Percentiles rank a stretch among this genome's conserved stretches.
phyloP scores from a whole-genome alignment of 2,797 vertebrate species.

The Darevskia mixta region DNA sequence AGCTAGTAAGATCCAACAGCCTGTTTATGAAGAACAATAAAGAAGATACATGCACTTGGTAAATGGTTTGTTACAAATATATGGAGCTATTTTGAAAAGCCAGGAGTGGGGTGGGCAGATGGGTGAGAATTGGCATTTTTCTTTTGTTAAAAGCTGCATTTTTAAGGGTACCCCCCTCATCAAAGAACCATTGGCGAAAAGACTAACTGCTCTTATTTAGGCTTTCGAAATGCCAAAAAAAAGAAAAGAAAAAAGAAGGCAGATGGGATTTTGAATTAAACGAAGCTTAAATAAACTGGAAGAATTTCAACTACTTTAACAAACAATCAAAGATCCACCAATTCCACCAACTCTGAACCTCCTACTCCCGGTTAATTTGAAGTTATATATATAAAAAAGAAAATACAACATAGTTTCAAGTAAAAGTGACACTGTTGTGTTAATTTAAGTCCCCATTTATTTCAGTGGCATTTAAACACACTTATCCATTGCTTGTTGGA shows the following conservation, averaged over 20 bases:
- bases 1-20: slow-evolving; percentile 79
- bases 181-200: slow-evolving; percentile 65
- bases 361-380: slow-evolving; percentile 67
- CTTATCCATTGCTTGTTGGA: neutral
- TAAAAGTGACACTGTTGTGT: neutral
- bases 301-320: slow-evolving; percentile 68
- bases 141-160: slow-evolving; percentile 61
- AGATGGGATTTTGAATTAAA: slow-evolving; percentile 76
- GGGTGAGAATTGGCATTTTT: neutral
- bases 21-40: slow-evolving; percentile 85
- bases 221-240: slow-evolving; percentile 75
- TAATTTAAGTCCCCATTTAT: slow-evolving; percentile 20
- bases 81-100: slow-evolving; percentile 74
- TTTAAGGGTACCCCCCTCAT: slow-evolving; percentile 59
- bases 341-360: slow-evolving; percentile 51
- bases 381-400: slow-evolving; percentile 63
- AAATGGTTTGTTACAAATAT: slow-evolving; percentile 81
- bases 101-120: slow-evolving; percentile 44
- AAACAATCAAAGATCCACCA: slow-evolving; percentile 29
- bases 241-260: slow-evolving; percentile 35
- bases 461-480: slow-evolving; percentile 1
- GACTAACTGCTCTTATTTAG: slow-evolving; percentile 77
- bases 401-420: slow-evolving; percentile 38
- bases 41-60: slow-evolving; percentile 81
- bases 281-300: slow-evolving; percentile 75